phyloP scores from a whole-genome alignment of 2,888 invertebrate genomes.

The Drosophila macrospina region DNA sequence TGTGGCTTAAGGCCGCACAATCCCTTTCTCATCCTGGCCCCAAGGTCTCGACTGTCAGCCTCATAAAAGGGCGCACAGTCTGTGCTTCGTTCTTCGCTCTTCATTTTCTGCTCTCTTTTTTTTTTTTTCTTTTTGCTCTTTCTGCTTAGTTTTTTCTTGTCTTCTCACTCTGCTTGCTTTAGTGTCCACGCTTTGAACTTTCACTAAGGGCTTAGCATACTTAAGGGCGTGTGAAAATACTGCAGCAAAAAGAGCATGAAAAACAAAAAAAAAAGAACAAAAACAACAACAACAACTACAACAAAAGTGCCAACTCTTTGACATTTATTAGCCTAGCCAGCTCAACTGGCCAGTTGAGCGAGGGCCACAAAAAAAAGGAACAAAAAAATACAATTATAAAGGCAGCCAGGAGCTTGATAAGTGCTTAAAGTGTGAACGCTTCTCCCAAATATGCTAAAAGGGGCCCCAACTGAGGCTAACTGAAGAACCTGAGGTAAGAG shows the following conservation, averaged over 20 bases:
- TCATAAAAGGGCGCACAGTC: conserved; percentile 35
- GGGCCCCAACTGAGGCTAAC: conserved; percentile 25
- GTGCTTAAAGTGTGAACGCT: conserved; percentile 37
- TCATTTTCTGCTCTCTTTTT: no score
- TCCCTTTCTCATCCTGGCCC: conserved; percentile 24
- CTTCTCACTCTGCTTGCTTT: conserved; percentile 5
- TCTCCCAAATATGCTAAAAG: conserved; percentile 23
- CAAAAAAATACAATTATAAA: conserved; percentile 61
- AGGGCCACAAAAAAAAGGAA: conserved; percentile 30
- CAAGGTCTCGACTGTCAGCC: conserved; percentile 48
- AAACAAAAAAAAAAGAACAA: conserved; percentile 19
- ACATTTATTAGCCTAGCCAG: conserved; percentile 75
- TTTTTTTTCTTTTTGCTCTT: neutral
- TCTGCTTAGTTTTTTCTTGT: conserved; percentile 40
- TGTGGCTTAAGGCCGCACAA: conserved; percentile 45
- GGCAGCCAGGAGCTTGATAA: conserved; percentile 14
- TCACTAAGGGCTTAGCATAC: conserved; percentile 62
- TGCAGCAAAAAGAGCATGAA: conserved; percentile 32
- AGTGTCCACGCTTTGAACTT: conserved; percentile 44
- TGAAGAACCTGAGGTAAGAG: neutral
- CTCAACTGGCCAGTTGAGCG: conserved; percentile 47
- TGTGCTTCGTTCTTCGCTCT: neutral
- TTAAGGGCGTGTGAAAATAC: conserved; percentile 66
- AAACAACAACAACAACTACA: no score
- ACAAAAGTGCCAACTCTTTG: conserved; percentile 65